phyloP scores from a whole-genome alignment of 2,888 invertebrate species.

The Tetragonisca angustula region DNA sequence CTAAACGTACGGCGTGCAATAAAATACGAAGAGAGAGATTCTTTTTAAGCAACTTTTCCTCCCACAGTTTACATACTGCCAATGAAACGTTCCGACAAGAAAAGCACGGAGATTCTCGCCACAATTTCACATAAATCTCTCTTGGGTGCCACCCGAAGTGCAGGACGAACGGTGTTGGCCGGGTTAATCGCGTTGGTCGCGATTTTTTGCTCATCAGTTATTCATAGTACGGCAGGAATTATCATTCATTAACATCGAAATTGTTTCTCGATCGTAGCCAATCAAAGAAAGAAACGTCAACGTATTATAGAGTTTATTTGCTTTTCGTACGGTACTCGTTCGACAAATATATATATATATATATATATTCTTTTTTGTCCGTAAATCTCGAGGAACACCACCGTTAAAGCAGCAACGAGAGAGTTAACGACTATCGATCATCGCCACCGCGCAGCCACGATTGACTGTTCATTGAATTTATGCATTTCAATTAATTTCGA shows the following conservation, averaged over 20 bases:
- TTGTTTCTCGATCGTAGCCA: background rate
- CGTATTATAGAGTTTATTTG: too few species aligned
- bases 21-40: background rate
- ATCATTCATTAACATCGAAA: fast-evolving
- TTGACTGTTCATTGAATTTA: background rate
- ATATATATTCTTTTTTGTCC: background rate
- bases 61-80: too few species aligned
- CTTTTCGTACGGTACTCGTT: too few species aligned
- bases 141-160: too few species aligned
- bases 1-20: background rate
- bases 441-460: background rate
- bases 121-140: too few species aligned
- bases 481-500: background rate
- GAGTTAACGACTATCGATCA: background rate
- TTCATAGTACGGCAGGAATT: background rate
- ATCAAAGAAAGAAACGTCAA: background rate
- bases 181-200: background rate
- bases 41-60: background rate
- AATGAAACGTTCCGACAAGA: too few species aligned
- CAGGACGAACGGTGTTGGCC: too few species aligned
- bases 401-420: background rate
- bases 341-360: too few species aligned
- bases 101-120: too few species aligned
- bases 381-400: background rate
- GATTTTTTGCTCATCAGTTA: background rate